Percentiles rank a stretch among this genome's conserved stretches.
Conservation (phyloP, 2,113 vertebrate genomes). For the Cephalopterus ornatus region DNA sequence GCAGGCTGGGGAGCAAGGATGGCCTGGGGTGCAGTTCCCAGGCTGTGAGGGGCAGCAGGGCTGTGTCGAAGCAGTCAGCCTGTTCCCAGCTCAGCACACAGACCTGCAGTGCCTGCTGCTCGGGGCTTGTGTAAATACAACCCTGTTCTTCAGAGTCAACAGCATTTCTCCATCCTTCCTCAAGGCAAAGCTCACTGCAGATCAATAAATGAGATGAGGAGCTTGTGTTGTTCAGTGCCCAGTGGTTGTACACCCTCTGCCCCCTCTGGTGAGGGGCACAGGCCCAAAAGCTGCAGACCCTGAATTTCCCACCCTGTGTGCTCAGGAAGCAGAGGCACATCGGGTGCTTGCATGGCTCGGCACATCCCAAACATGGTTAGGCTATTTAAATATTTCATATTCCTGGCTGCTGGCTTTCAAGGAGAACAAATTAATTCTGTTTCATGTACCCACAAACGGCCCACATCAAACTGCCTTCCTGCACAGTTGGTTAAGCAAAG, state of each 20-base stretch:
- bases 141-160: neutral
- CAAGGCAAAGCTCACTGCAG: neutral
- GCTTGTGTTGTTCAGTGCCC: accelerated
- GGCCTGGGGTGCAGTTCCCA: neutral
- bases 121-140: accelerated
- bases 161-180: neutral
- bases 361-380: neutral
- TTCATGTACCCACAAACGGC: constrained; percentile 33
- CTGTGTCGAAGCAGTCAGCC: neutral
- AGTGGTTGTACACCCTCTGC: accelerated
- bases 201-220: neutral
- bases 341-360: neutral
- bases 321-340: accelerated
- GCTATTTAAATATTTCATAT: constrained; percentile 47
- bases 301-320: accelerated
- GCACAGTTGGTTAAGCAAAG: neutral
- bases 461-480: constrained; percentile 10
- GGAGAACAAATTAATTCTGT: constrained; percentile 40
- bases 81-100: neutral
- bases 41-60: neutral
- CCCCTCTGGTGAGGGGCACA: neutral
- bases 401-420: constrained; percentile 23
- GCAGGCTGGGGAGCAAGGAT: accelerated
- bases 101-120: neutral
- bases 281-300: neutral